Percentiles rank a stretch among this genome's conserved stretches.
Conservation (phyloP, 2,113 vertebrate genomes). For the Menidia beryllina region DNA sequence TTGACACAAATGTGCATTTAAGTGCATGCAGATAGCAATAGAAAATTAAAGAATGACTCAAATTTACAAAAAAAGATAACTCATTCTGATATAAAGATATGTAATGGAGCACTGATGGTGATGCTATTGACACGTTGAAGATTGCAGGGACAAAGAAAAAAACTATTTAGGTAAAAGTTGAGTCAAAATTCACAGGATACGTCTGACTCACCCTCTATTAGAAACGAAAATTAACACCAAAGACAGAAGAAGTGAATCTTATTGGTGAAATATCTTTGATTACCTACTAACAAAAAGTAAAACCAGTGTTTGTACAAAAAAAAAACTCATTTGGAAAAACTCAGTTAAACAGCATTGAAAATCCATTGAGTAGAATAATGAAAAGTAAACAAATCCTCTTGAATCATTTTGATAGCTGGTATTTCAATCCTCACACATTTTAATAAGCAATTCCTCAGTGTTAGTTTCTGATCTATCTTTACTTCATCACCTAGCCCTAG, state of each 20-base stretch:
- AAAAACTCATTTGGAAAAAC: not conserved
- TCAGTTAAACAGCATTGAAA: not conserved
- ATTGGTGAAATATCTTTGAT: not conserved
- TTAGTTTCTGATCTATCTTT: conserved; percentile 7
- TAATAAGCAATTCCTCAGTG: not conserved
- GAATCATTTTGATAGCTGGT: not conserved
- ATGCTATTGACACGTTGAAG: not conserved
- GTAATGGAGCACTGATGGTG: not conserved
- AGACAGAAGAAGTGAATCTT: too few relatives aligned
- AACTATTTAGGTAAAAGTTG: not conserved
- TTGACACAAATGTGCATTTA: not conserved
- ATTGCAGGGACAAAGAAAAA: not conserved
- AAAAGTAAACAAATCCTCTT: not conserved
- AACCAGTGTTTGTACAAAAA: not conserved
- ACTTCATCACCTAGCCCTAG: not conserved
- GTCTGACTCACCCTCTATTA: too few relatives aligned
- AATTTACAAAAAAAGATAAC: not conserved
- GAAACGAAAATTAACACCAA: too few relatives aligned
- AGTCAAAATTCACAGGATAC: not conserved
- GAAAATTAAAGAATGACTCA: not conserved
- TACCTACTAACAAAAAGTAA: not conserved
- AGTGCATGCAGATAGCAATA: not conserved
- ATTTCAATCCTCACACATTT: not conserved
- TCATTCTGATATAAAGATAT: not conserved
- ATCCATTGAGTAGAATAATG: not conserved